Evolutionary conservation across 2,888 invertebrate species (phyloP), one percentile per base, ranked within the genome.

Genomic region (Drosophila subsilvestris): DNA sequence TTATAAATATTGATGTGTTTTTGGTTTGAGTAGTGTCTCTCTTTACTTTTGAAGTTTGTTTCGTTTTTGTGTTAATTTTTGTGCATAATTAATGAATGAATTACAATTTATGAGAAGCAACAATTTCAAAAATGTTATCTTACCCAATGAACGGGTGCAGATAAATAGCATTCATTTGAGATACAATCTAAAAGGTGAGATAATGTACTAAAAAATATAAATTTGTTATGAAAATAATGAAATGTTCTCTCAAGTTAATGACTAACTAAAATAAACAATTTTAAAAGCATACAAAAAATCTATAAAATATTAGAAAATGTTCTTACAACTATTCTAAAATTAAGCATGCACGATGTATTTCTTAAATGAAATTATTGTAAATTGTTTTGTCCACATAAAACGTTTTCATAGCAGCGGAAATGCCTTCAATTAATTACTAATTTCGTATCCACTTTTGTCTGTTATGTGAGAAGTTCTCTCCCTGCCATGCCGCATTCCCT

Each of bases 1-100:
- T 18, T 42, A 67, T 57, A 69, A 57, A 57, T 67, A 67, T 63
- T 63, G 22, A 69, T 57, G 57, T 67, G 69, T 68, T 44, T 29
- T 18, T 18, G 17, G 37, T 44, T 42, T 29, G 69, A 58, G 50
- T 48, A 37, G 53, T 63, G 74, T 56, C 20, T 37, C 9, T 58
- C n/a, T 17, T 67, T 70, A 51, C 49, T 69, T 42, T 58, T 17
- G n/a, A 53, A 47, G 29, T 43, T 61, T 44, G 37, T 65, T 65
- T 53, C 66, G 56, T 65, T 74, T 53, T 37, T 49, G 74, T 51
- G 57, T 51, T 51, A 68, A 29, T 67, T 59, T 45, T 20, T 56
- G 22, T 71, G 56, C 56, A 56, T 73, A 53, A 57, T 74, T 56
- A 50, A 67, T 55, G 43, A 47, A 56, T 50, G 20, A 37, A 56